Base-by-base conservation (phyloP, 2,888 invertebrate genomes). In the Poecilus cupreus region DNA sequence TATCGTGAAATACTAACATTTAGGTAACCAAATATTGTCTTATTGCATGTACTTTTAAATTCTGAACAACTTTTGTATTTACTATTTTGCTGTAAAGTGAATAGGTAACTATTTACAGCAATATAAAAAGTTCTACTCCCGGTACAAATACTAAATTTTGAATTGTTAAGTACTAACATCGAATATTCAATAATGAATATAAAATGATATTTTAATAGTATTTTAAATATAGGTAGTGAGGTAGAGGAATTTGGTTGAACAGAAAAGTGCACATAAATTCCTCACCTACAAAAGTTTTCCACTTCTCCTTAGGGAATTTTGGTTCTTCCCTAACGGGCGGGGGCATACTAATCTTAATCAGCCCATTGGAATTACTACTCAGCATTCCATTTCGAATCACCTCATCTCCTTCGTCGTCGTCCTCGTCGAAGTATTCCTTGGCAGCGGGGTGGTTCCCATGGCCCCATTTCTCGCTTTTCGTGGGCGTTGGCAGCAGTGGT, bases 241-340 rank as follows among this genome's bases (percentile, higher is more conserved):
- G 32, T 10, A 20, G 16, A 68, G 5, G 37, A 13, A 32, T 68
- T 37, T 16, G 13, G 37, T 8, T n/a, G 4, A 11, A 16, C 10
- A n/a, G 32, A 32, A 32, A 32, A 32, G 5, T 32, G 8, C 5
- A 10, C 43, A 20, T 68, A 83, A 20, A 16, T 32, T 24, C 8
- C 85, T 86, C 87, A 92, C 92, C 92, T 84, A 93, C 87, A 84
- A 93, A 89, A 18, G 96, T 96, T 92, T 96, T 96, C 92, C 94
- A 94, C 88, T 95, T 94, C 89, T 96, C 96, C 88, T 95, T 95
- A 43, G 96, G 96, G 89, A 94, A 96, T 86, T 94, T 91, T 20
- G 93, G 93, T 87, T 95, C 95, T 86, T 95, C 95, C 85, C 94
- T 91, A 76, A 92, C 91, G 68, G 94, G 92, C 82, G 93, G 91